Percentiles rank a stretch among this genome's conserved stretches.
phyloP scores from a whole-genome alignment of 1,140 invertebrate species.

The Scylla paramamosain region DNA sequence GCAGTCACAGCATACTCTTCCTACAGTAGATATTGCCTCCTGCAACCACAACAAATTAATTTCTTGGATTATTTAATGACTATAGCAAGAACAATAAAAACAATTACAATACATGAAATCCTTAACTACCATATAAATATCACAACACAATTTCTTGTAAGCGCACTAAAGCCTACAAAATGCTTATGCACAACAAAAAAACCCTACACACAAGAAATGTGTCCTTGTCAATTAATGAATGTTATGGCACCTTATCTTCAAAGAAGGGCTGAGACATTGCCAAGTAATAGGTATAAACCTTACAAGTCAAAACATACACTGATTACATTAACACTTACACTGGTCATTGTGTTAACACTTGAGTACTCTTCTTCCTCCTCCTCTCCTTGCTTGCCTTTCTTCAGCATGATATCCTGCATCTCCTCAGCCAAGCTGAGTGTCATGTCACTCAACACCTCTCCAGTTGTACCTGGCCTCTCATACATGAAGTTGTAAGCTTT shows the following conservation, averaged over 20 bases:
- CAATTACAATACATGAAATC: no score
- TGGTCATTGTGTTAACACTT: background rate
- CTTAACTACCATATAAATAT: no score
- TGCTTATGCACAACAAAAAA: no score
- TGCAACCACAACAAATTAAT: slow-evolving; percentile 65
- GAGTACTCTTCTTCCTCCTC: slow-evolving; percentile 61
- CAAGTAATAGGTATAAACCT: no score
- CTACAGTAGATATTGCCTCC: slow-evolving; percentile 81
- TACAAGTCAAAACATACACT: no score
- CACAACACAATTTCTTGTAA: no score
- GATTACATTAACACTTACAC: slow-evolving; percentile 29
- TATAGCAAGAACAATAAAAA: no score
- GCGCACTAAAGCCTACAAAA: no score
- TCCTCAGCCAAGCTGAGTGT: slow-evolving; percentile 46
- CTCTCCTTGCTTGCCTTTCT: background rate
- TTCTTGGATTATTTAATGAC: background rate
- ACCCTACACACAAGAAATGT: no score
- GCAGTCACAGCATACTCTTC: slow-evolving; percentile 86
- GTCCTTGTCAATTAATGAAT: no score
- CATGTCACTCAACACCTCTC: slow-evolving; percentile 44
- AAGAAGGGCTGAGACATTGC: no score
- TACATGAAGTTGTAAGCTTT: slow-evolving; percentile 68
- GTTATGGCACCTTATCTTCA: no score
- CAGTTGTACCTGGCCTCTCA: slow-evolving; percentile 50
- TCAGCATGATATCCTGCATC: slow-evolving; percentile 32